phyloP scores from a whole-genome alignment of 2,113 vertebrate genomes.

The Dipodomys ordii region DNA sequence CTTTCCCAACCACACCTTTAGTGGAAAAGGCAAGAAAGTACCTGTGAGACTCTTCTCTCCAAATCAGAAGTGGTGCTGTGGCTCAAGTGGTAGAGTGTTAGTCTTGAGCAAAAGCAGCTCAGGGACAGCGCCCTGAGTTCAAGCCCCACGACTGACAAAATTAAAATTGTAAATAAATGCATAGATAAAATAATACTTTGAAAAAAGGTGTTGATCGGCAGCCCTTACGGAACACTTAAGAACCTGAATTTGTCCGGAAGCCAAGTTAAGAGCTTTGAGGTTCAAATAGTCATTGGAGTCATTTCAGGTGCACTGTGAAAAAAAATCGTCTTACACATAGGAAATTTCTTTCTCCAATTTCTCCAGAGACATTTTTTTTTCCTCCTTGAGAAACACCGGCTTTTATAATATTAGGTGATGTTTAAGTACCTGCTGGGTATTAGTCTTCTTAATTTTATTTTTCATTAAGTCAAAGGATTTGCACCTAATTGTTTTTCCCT shows the following conservation, averaged over 20 bases:
- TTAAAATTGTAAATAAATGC: no score
- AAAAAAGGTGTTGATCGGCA: not conserved
- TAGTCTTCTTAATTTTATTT: constrained; percentile 88
- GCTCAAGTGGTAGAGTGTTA: no score
- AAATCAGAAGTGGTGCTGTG: no score
- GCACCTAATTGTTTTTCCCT: constrained; percentile 82
- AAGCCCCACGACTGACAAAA: no score
- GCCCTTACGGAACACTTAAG: no score
- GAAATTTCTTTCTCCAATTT: not conserved
- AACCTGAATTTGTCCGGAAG: not conserved
- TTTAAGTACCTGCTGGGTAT: constrained; percentile 87
- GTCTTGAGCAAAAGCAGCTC: no score
- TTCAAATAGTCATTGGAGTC: not conserved
- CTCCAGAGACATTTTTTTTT: constrained; percentile 35
- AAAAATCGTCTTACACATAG: not conserved
- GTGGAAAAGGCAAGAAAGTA: not conserved
- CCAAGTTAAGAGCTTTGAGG: not conserved
- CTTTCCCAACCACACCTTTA: not conserved
- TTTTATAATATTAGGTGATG: constrained; percentile 82
- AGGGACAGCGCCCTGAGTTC: no score
- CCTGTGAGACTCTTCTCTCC: no score
- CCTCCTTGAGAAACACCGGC: constrained; percentile 67
- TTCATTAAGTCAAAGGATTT: constrained; percentile 87
- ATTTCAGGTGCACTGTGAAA: not conserved
- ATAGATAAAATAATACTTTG: not conserved